These are phyloP conservation scores for Tanytarsus gracilentus DNA, from an alignment of 2,888 invertebrate genomes.

Conservation along the genomic window DNA sequence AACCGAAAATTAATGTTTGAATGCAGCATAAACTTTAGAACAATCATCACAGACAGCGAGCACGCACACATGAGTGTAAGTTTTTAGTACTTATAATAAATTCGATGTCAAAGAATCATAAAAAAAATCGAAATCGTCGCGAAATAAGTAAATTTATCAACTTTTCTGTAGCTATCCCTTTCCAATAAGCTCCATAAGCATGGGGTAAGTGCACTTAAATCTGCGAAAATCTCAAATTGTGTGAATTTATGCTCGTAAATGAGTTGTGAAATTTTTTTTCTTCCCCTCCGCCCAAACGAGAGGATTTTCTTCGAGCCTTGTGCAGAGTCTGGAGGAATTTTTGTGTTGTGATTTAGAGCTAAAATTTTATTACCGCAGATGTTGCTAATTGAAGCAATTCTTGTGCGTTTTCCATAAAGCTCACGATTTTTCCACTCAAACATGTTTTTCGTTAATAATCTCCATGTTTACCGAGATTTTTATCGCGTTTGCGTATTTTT, in stretches of 20 bases:
- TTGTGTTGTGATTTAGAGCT: no score
- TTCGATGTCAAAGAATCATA: not conserved
- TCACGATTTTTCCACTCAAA: no score
- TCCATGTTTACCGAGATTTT: constrained; percentile 24
- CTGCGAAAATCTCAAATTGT: not conserved
- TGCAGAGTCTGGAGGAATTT: no score
- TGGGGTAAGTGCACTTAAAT: constrained; percentile 17
- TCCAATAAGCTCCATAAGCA: constrained; percentile 17
- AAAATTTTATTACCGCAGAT: no score
- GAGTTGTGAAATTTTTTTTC: not conserved
- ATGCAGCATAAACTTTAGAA: no score
- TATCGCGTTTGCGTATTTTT: constrained; percentile 28
- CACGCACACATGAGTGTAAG: not conserved
- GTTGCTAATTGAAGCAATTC: no score
- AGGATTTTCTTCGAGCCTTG: no score
- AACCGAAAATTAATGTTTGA: no score
- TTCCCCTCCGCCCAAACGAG: no score
- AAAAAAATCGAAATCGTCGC: not conserved
- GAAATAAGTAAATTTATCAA: not conserved
- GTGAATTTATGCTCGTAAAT: not conserved
- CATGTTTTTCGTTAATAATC: constrained; percentile 9
- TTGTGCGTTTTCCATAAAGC: no score
- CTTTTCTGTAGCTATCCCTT: constrained; percentile 23
- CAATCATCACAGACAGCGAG: no score
- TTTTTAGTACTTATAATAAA: not conserved